Percentiles rank a stretch among this genome's conserved stretches.
These are phyloP conservation scores for Ahaetulla prasina DNA, from an alignment of 2,113 vertebrate genomes.

Conservation along the genomic window DNA sequence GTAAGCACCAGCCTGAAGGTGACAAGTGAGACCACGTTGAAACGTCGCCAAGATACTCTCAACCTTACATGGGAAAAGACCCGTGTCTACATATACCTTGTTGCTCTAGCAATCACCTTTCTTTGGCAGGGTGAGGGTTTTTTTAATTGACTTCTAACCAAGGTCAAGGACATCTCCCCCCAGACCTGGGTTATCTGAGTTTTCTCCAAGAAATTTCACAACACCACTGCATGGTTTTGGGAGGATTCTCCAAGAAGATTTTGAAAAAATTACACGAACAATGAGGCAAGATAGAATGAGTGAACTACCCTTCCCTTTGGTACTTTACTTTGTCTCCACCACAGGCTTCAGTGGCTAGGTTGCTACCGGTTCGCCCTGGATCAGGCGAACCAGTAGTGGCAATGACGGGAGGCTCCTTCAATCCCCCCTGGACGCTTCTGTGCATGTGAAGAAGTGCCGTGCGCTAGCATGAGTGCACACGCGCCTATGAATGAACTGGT, in stretches of 20 bases:
- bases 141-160: background rate
- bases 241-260: background rate
- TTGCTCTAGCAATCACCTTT: background rate
- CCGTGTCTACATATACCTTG: no score
- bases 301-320: background rate
- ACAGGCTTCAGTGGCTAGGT: background rate
- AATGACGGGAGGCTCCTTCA: accelerated
- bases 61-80: no score
- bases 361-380: no score
- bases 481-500: no score
- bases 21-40: no score
- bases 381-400: no score
- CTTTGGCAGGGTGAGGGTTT: background rate
- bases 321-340: background rate
- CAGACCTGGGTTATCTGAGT: background rate
- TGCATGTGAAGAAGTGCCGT: no score
- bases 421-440: no score
- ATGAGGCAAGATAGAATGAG: background rate
- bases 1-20: no score
- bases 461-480: no score
- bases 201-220: background rate
- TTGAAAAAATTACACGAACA: background rate
- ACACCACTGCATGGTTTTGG: background rate
- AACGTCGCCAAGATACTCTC: no score
- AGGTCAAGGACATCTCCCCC: background rate